Base-by-base conservation (phyloP, 2,888 invertebrate species). In the Nomada goodeniana region DNA sequence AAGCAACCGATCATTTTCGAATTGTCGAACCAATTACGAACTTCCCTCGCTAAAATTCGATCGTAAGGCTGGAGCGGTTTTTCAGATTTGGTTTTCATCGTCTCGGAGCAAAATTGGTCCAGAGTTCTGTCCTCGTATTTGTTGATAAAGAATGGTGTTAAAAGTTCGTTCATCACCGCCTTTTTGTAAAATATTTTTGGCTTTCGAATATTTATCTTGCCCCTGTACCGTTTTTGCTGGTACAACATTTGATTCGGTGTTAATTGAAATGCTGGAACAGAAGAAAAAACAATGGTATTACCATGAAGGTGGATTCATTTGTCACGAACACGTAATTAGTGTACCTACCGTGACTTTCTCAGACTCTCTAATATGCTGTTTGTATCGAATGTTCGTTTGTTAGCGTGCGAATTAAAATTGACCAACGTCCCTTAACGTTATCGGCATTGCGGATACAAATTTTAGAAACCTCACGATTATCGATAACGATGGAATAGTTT, bases 191-290 rank as follows among this genome's bases (percentile, higher is more conserved):
- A 96, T 68, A 95, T 94, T 90, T 95, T 95, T 0, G 98, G 98
- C 85, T 94, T 96, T 92, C 97, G 96, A 59, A 98, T 95, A 90
- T 98, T 97, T 70, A 97, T 96, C 94, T 97, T 97, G 2, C 96
- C 96, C 29, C 96, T 95, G 92, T 95, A 97, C 86, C 97, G 95
- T 91, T 96, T 96, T 9, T 95, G 95, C 88, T 96, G 92, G 2
- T 90, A 80, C 29, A 91, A 86, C 50, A 94, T 80, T 76, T 91
- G 90, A 57, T 86, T 91, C 71, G 92, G 91, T 44, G 87, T 78
- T 44, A 91, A 85, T 80, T 91, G 90, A 83, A 90, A 85, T 47
- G 85, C 94, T 94, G 88, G 50, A 92, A 90, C 83, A 88, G 63
- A 78, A 42, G 18, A 82, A 76, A 76, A 68, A 20, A 3, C 26